These are phyloP conservation scores for Artibeus jamaicensis DNA, from an alignment of 2,797 vertebrate genomes.

Conservation along the genomic window DNA sequence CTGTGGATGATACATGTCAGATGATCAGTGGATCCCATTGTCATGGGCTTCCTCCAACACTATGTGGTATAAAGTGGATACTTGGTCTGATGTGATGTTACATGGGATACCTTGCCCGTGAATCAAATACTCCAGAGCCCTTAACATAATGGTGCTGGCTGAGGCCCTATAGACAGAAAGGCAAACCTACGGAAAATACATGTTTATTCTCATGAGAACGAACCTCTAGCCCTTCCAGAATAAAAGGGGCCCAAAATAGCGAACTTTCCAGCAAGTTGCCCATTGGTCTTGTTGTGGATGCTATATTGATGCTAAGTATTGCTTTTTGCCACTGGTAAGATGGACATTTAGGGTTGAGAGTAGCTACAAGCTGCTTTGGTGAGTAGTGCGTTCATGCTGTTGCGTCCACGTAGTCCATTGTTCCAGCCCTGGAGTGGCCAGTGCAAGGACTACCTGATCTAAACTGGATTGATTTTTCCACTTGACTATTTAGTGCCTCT, in stretches of 20 bases:
- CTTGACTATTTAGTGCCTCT: not conserved
- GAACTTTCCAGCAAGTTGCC: not conserved
- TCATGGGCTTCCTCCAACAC: not conserved
- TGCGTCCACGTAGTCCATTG: not conserved
- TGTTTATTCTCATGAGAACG: not conserved
- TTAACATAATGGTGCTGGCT: not conserved
- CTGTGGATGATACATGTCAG: not conserved
- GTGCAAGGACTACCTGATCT: not conserved
- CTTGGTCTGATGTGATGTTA: not conserved
- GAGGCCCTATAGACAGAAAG: not conserved
- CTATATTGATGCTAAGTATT: not conserved
- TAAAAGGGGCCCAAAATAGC: not conserved
- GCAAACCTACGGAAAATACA: not conserved
- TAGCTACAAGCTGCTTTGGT: not conserved
- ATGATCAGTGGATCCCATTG: not conserved
- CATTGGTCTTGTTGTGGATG: not conserved
- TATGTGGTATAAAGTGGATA: not conserved
- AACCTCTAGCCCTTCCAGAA: not conserved
- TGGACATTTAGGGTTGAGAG: not conserved
- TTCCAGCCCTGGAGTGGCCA: not conserved
- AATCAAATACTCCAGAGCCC: not conserved
- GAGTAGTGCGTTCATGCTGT: not conserved
- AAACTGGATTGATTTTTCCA: not conserved
- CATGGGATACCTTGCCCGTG: not conserved
- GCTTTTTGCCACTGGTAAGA: not conserved